phyloP scores from a whole-genome alignment of 1,140 invertebrate species.

The Formica selysi region DNA sequence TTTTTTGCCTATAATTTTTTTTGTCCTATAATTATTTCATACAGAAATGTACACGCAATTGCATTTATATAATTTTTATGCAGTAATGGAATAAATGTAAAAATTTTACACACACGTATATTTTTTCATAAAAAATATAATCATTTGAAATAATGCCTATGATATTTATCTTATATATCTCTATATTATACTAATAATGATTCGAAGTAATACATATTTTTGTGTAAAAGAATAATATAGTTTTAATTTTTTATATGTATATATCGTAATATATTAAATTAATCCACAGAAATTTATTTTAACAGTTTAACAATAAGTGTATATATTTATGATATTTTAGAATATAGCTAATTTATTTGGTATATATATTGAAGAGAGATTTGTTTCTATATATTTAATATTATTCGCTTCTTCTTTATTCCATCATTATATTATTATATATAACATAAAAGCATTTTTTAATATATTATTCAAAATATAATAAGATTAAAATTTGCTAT shows the following conservation, averaged over 20 bases:
- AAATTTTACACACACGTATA: neutral
- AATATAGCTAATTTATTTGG: neutral
- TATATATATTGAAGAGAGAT: neutral
- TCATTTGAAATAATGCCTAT: conserved; percentile 31
- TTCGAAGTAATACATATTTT: conserved; percentile 9
- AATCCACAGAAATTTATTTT: neutral
- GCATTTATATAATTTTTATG: conserved; percentile 35
- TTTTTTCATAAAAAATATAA: conserved; percentile 23
- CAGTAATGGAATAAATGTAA: conserved; percentile 29
- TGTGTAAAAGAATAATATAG: neutral
- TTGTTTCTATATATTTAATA: neutral
- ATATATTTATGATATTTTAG: neutral
- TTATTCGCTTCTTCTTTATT: neutral
- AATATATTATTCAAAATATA: conserved; percentile 4
- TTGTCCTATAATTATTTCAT: no score
- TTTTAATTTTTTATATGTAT: conserved; percentile 15
- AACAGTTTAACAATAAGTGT: neutral
- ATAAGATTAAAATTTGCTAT: conserved; percentile 11
- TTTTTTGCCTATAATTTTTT: neutral
- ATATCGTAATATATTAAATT: neutral
- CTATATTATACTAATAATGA: neutral
- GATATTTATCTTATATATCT: conserved; percentile 23
- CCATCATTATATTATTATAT: neutral
- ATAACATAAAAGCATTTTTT: neutral
- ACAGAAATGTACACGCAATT: neutral